phyloP scores from a whole-genome alignment of 2,797 vertebrate species.

The Alcedo atthis region DNA sequence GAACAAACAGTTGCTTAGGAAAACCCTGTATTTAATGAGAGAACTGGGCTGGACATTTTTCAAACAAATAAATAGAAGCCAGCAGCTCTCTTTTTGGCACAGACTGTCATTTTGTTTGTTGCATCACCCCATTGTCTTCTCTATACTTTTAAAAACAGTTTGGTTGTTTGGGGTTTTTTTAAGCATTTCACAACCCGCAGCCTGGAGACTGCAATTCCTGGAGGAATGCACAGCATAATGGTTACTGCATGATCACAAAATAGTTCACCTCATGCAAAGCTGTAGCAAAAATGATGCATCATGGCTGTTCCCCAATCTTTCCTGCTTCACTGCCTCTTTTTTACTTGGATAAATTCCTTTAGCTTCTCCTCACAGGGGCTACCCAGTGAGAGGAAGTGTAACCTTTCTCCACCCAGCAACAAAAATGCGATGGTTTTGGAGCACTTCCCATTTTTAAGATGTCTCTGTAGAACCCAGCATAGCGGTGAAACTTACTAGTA shows the following conservation, averaged over 20 bases:
- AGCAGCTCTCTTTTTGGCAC: neutral
- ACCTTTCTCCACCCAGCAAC: conserved; percentile 4
- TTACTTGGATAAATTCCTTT: neutral
- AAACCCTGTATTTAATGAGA: neutral
- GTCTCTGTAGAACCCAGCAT: neutral
- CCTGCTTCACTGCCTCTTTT: neutral
- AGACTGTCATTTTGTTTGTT: neutral
- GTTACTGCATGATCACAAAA: neutral
- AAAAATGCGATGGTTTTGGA: neutral
- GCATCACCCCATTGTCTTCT: neutral
- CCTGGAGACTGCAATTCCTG: neutral
- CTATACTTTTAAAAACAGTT: neutral
- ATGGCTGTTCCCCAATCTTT: neutral
- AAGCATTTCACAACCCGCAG: neutral
- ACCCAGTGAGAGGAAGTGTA: neutral
- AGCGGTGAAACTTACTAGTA: too few relatives aligned
- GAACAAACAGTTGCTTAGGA: conserved; percentile 11
- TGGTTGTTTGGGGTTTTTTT: neutral
- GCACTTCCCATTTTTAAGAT: neutral
- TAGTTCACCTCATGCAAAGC: neutral
- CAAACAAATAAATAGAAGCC: conserved; percentile 31
- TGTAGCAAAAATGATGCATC: neutral
- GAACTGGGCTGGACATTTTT: neutral
- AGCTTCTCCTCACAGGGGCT: neutral
- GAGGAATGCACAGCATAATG: neutral